A percentile compares a stretch with the other conserved stretches of the same genome.
These are phyloP conservation scores for Colaptes auratus DNA, from an alignment of 2,113 vertebrate genomes.

Conservation along the genomic window DNA sequence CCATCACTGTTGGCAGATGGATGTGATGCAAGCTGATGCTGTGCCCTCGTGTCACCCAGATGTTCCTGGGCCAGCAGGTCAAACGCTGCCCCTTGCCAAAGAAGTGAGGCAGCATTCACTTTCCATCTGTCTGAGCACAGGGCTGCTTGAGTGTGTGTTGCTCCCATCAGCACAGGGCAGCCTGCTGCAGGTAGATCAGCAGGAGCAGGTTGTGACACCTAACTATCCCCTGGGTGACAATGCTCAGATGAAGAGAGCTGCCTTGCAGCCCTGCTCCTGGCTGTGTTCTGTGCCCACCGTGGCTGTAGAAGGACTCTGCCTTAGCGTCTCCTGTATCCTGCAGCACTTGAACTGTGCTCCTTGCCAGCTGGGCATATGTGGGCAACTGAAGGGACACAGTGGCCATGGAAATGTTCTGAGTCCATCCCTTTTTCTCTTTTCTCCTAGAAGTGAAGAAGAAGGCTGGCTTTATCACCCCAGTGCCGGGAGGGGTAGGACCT, in stretches of 20 bases:
- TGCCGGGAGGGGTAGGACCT: constrained; percentile 90
- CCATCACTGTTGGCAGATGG: not conserved
- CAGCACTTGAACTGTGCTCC: not conserved
- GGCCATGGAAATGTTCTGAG: not conserved
- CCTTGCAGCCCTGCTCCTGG: rapidly evolving
- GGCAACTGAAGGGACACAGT: not conserved
- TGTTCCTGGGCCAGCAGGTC: not conserved
- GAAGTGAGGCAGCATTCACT: rapidly evolving
- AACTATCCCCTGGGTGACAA: not conserved
- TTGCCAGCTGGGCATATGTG: rapidly evolving
- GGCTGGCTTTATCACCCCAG: constrained; percentile 89
- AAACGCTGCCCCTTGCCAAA: not conserved
- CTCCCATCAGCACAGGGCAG: not conserved
- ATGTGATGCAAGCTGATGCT: rapidly evolving
- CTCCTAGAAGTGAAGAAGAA: constrained; percentile 88
- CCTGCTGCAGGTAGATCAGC: not conserved
- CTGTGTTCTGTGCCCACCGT: rapidly evolving
- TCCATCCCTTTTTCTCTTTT: constrained; percentile 33
- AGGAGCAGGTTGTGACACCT: not conserved
- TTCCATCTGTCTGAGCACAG: not conserved
- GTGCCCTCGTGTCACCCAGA: not conserved
- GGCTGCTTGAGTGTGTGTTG: rapidly evolving
- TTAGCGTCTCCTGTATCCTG: not conserved
- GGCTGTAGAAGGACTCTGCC: not conserved
- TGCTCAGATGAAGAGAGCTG: not conserved